A percentile compares a stretch with the other conserved stretches of the same genome.
These are phyloP conservation scores for Cichlasoma orientale DNA, from an alignment of 2,797 vertebrate genomes.

Conservation along the genomic window DNA sequence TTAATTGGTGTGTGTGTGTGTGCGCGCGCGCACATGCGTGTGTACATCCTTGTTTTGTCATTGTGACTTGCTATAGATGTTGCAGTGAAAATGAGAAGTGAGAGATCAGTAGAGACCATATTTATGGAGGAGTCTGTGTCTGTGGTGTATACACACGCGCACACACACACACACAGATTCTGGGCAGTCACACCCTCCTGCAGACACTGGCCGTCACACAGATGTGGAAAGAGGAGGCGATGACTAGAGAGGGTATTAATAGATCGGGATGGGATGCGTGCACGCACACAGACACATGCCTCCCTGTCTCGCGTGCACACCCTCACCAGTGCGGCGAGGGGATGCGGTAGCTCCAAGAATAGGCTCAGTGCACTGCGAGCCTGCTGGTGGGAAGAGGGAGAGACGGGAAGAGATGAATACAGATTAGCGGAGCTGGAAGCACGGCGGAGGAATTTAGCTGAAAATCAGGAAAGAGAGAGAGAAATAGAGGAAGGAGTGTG, in stretches of 20 bases:
- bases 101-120: conserved; percentile 64
- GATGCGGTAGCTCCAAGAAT: conserved; percentile 73
- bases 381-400: conserved; percentile 49
- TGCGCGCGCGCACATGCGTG: conserved; percentile 18
- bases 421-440: conserved; percentile 48
- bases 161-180: neutral
- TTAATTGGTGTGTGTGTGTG: conserved; percentile 36
- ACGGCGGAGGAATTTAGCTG: conserved; percentile 21
- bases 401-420: conserved; percentile 53
- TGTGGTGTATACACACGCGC: conserved; percentile 24
- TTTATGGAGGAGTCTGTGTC: conserved; percentile 65
- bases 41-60: conserved; percentile 54
- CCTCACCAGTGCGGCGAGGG: conserved; percentile 36
- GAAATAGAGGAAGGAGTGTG: neutral
- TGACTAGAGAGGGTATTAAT: conserved; percentile 74
- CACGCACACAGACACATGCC: conserved; percentile 11
- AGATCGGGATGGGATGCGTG: conserved; percentile 52
- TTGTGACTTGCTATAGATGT: conserved; percentile 67
- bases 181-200: conserved; percentile 59
- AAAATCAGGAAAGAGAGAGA: neutral
- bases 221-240: conserved; percentile 73
- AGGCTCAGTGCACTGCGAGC: conserved; percentile 54
- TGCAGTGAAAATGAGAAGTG: conserved; percentile 51
- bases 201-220: conserved; percentile 65
- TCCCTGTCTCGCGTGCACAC: conserved; percentile 9